Evolutionary conservation across 2,888 invertebrate species (phyloP).

Genomic region (Ormyrus rosae): DNA sequence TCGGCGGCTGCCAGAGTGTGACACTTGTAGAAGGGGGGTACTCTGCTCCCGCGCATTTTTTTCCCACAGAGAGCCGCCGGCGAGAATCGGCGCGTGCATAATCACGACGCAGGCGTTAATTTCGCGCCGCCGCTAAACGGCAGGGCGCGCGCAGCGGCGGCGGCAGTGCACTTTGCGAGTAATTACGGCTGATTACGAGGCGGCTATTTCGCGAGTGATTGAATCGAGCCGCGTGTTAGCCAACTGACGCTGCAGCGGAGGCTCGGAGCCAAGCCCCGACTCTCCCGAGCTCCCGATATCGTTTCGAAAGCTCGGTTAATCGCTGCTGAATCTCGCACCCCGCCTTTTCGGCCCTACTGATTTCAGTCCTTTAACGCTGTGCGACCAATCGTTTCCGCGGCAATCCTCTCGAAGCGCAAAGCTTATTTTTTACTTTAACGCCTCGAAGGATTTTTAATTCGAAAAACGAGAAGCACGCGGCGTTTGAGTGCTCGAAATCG

Average conservation of each 20-base stretch:
- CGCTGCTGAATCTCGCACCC: no score
- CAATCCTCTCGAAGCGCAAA: no score
- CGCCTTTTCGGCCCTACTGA: no score
- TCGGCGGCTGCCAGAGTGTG: no score
- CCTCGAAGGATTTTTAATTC: no score
- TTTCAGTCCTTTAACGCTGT: no score
- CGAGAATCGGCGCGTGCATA: not conserved
- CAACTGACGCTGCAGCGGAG: conserved; percentile 5
- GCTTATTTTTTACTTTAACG: no score
- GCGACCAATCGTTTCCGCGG: no score
- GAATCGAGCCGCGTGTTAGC: conserved; percentile 34
- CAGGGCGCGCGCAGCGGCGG: conserved; percentile 5
- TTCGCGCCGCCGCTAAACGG: conserved; percentile 43
- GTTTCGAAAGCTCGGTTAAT: not conserved
- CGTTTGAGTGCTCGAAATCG: no score
- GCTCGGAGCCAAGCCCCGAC: not conserved
- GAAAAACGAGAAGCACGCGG: no score
- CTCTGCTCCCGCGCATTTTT: not conserved
- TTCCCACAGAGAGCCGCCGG: not conserved
- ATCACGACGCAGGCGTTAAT: conserved; percentile 24
- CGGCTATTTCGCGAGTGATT: conserved; percentile 51
- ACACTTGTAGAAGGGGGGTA: not conserved
- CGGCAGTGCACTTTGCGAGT: conserved; percentile 43
- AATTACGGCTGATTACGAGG: conserved; percentile 50
- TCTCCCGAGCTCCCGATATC: conserved; percentile 1